Percentiles rank a stretch among this genome's conserved stretches.
Conservation (phyloP, 2,797 vertebrate genomes). For the Scyliorhinus canicula region DNA sequence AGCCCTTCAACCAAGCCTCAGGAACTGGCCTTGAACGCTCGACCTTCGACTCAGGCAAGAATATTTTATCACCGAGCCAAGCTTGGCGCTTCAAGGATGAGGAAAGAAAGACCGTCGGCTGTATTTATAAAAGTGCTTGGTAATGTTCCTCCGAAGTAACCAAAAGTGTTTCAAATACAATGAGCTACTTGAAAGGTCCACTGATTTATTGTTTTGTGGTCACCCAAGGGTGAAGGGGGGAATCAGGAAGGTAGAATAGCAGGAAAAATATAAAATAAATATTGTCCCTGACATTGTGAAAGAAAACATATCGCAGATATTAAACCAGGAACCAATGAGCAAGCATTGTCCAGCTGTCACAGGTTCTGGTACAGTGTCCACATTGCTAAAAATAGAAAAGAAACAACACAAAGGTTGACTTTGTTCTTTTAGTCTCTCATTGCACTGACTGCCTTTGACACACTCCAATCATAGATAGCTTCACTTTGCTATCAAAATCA, state of each 20-base stretch:
- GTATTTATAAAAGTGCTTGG: neutral
- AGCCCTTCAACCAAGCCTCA: neutral
- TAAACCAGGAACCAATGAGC: neutral
- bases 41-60: neutral
- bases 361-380: neutral
- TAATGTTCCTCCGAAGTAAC: neutral
- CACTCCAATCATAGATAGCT: neutral
- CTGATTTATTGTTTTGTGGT: neutral
- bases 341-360: neutral
- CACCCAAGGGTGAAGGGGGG: neutral
- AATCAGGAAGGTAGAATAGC: neutral
- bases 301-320: neutral
- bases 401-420: neutral
- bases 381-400: neutral
- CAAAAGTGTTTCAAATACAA: neutral
- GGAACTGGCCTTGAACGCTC: neutral
- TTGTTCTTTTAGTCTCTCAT: neutral
- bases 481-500: slow-evolving; percentile 2
- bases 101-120: neutral
- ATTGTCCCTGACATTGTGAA: neutral
- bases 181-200: neutral
- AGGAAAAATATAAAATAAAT: neutral
- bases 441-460: neutral
- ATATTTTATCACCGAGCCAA: neutral
- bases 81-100: neutral